Conservation (phyloP, 2,113 vertebrate genomes). For the Chaetops frenatus region DNA sequence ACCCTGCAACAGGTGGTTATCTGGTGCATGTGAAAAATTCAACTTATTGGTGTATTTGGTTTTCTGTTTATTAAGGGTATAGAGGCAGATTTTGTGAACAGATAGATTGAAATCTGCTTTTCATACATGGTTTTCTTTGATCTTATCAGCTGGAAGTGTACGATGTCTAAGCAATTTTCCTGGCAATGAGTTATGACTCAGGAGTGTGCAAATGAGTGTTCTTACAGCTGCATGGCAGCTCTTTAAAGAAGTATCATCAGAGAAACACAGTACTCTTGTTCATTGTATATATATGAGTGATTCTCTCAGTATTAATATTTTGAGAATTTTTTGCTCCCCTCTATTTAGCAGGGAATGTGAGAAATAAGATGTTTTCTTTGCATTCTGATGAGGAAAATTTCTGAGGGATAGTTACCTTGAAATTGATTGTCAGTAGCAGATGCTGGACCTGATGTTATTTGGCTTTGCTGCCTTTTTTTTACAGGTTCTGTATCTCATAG, state of each 20-base stretch:
- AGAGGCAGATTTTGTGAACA: not conserved
- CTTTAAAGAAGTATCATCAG: not conserved
- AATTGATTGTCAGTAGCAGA: not conserved
- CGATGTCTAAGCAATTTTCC: constrained; percentile 11
- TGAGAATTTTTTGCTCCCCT: not conserved
- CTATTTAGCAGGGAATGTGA: not conserved
- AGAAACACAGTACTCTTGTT: not conserved
- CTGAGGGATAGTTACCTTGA: not conserved
- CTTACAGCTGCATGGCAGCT: not conserved
- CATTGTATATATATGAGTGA: constrained; percentile 4
- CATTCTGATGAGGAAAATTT: not conserved
- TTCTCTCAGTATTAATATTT: constrained; percentile 13
- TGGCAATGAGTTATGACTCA: constrained; percentile 3
- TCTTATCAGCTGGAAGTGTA: not conserved
- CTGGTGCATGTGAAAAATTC: not conserved
- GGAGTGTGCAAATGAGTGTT: not conserved
- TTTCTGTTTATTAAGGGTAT: not conserved
- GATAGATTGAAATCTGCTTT: not conserved
- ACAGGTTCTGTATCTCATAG: not conserved
- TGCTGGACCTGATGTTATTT: not conserved
- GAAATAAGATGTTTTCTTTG: constrained; percentile 1
- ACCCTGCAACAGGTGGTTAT: not conserved
- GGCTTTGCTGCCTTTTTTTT: not conserved
- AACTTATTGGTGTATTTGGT: not conserved
- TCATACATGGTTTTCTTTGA: not conserved